These are phyloP conservation scores for Tryphoninae sp. DNA, from an alignment of 2,888 invertebrate genomes.

Conservation along the genomic window DNA sequence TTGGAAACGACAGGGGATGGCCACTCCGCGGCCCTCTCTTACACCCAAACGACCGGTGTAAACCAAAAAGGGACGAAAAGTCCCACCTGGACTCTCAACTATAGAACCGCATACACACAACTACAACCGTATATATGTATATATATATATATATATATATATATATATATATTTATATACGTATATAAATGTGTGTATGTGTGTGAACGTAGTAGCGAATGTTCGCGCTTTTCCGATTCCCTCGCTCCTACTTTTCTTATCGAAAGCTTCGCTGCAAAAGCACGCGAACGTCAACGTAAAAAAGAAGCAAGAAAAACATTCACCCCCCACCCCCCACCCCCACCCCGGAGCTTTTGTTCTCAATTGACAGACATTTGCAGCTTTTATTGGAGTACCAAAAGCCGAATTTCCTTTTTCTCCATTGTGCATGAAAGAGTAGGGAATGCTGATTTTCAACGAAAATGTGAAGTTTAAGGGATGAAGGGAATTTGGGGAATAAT, in stretches of 20 bases:
- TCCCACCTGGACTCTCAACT: constrained; percentile 53
- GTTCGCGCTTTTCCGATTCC: constrained; percentile 38
- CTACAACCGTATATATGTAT: constrained; percentile 33
- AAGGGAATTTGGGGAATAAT: no score
- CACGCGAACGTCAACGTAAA: background rate
- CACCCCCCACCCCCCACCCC: background rate
- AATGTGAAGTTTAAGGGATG: no score
- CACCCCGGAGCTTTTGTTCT: background rate
- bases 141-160: background rate
- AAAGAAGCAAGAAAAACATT: background rate
- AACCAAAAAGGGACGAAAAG: constrained; percentile 55
- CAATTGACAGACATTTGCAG: constrained; percentile 6
- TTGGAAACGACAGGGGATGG: constrained; percentile 67
- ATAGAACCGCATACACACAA: constrained; percentile 40
- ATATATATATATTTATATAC: background rate
- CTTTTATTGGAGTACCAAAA: background rate
- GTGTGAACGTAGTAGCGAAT: background rate
- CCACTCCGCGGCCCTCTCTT: constrained; percentile 70
- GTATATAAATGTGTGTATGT: no score
- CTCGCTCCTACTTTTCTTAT: constrained; percentile 24
- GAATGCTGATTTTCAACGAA: background rate
- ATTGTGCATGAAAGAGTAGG: background rate
- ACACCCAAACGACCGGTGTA: constrained; percentile 66
- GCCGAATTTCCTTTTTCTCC: background rate
- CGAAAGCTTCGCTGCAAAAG: constrained; percentile 23